phyloP scores from a whole-genome alignment of 2,113 vertebrate genomes.

The Lagopus muta region DNA sequence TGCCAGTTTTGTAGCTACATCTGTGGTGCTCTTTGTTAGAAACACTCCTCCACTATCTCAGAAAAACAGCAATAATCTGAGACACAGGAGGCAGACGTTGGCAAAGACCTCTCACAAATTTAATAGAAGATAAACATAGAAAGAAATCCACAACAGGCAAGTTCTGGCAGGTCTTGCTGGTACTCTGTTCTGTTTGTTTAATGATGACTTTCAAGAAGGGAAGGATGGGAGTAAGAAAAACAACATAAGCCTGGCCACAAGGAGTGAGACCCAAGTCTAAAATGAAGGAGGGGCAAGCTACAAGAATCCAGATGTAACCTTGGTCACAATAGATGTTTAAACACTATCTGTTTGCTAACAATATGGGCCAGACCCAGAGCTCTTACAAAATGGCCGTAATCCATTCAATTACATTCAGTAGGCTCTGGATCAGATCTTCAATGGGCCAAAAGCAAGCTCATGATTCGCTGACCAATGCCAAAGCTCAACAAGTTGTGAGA shows the following conservation, averaged over 20 bases:
- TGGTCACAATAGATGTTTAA: slow-evolving; percentile 18
- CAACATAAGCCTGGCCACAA: neutral
- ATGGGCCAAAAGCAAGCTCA: neutral
- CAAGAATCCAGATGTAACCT: slow-evolving; percentile 21
- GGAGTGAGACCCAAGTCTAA: neutral
- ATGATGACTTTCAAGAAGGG: neutral
- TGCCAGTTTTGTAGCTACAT: neutral
- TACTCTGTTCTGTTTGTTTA: neutral
- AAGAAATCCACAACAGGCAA: neutral
- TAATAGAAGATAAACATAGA: neutral
- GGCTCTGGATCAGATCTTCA: neutral
- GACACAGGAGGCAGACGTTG: neutral
- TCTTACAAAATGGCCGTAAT: neutral
- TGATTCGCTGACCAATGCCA: neutral
- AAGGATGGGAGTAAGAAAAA: neutral
- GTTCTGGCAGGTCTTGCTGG: neutral
- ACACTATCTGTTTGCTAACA: neutral
- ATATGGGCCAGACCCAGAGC: neutral
- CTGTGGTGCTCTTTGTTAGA: slow-evolving; percentile 15
- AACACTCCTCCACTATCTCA: neutral
- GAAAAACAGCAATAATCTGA: slow-evolving; percentile 6
- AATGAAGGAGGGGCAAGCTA: neutral
- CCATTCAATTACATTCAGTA: neutral
- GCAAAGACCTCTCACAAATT: slow-evolving; percentile 9
- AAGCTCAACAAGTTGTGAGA: neutral